A percentile compares a stretch with the other conserved stretches of the same genome.
phyloP scores from a whole-genome alignment of 2,113 vertebrate species.

The Oncorhynchus kisutch region DNA sequence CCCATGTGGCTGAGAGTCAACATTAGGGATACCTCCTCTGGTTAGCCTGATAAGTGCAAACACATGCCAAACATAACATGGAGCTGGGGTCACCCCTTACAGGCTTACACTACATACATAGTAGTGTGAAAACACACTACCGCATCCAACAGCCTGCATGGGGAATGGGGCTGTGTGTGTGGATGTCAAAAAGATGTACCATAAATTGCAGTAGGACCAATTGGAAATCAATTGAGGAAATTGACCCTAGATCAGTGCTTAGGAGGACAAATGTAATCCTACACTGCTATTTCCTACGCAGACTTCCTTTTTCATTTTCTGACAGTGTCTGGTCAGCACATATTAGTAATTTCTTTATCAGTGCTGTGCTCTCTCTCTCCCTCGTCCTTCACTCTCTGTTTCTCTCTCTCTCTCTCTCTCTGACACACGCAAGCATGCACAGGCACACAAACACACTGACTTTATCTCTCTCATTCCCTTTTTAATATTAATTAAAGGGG shows the following conservation, averaged over 20 bases:
- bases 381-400: too few species aligned
- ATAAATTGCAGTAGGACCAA: too few species aligned
- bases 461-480: too few species aligned
- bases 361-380: not conserved
- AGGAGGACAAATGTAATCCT: not conserved
- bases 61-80: slow-evolving; percentile 33
- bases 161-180: not conserved
- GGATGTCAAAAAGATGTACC: not conserved
- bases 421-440: too few species aligned
- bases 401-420: too few species aligned
- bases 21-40: not conserved
- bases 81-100: not conserved
- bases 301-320: slow-evolving; percentile 62
- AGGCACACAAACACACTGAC: too few species aligned
- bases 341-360: slow-evolving; percentile 65
- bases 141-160: not conserved
- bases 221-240: not conserved
- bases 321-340: slow-evolving; percentile 49
- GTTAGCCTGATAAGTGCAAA: slow-evolving; percentile 25
- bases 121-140: not conserved
- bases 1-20: not conserved
- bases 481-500: too few species aligned
- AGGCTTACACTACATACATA: too few species aligned
- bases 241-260: not conserved
- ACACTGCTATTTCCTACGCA: not conserved